phyloP scores from a whole-genome alignment of 1,140 invertebrate genomes.

The Drosophila virilis region DNA sequence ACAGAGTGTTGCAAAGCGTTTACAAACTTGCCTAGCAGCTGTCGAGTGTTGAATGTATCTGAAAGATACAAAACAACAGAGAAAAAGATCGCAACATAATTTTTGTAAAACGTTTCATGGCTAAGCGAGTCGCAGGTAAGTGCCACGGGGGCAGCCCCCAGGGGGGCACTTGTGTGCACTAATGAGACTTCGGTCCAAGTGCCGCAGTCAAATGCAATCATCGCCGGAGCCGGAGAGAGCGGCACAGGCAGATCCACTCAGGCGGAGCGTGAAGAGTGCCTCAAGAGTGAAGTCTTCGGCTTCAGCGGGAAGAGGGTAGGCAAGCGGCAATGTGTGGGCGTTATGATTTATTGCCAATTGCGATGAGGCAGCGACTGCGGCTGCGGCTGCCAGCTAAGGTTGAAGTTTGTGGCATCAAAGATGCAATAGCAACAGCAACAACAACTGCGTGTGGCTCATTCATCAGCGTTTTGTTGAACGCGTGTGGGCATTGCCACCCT shows the following conservation, averaged over 20 bases:
- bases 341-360: conserved; percentile 82
- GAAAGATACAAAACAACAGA: conserved; percentile 35
- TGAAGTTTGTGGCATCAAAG: conserved; percentile 10
- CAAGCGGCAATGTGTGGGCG: conserved; percentile 59
- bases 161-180: conserved; percentile 33
- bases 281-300: conserved; percentile 7
- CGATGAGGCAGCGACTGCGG: conserved; percentile 24
- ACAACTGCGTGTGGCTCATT: conserved; percentile 35
- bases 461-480: conserved; percentile 40
- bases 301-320: background rate
- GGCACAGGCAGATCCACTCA: conserved; percentile 29
- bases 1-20: conserved; percentile 34
- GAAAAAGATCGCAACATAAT: conserved; percentile 38
- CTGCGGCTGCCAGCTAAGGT: conserved; percentile 6
- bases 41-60: conserved; percentile 49
- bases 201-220: conserved; percentile 41
- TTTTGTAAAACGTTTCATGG: conserved; percentile 20
- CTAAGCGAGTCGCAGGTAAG: background rate
- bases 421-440: conserved; percentile 23
- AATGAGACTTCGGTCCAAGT: conserved; percentile 44
- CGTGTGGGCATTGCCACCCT: conserved; percentile 36
- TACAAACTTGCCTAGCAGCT: conserved; percentile 58
- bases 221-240: conserved; percentile 12
- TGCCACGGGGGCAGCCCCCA: background rate
- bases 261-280: conserved; percentile 46